Base-by-base conservation (phyloP, 2,797 vertebrate genomes). In the Synaphobranchus kaupii region DNA sequence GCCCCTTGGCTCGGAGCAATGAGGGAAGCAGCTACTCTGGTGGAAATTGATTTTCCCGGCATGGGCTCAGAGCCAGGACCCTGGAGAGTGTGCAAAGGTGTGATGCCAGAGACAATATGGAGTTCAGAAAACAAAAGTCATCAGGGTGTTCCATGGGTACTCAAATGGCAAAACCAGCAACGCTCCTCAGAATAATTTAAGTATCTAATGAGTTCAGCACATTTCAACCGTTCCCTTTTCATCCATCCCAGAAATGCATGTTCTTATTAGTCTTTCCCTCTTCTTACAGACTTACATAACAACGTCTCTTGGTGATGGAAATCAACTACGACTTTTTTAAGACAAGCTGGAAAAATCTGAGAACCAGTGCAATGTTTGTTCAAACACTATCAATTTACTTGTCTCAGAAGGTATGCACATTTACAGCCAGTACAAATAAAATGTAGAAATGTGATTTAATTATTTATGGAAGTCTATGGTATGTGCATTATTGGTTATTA, bases 31-130 rank as follows among this genome's bases (percentile, higher is more conserved):
- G 76, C 54, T 81, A n/a, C 58, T 66, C 52, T 28, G 58, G 82
- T 89, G 89, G 86, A 91, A 90, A 91, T 87, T 87, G 9, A 86
- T 90, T 91, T 88, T 90, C 91, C 88, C 84, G 80, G 80, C 90
- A 86, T 88, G 86, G 60, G 47, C 82, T 88, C 86, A 85, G 60
- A 83, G 85, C 68, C 89, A 83, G 87, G 85, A 86, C 89, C 85
- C 87, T 78, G 58, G n/a, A 47, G 4, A 39, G 34, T 39, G 22
- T 63, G 28, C 34, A 54, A 56, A 80, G 85, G 28, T 81, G 78
- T 25, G 48, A 68, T 86, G 90, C 86, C 89, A 89, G 85, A 88
- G 78, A 91, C 56, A 78, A 39, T 13, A 31, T 22, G 54, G 52
- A 83, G 25, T 13, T 20, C 9, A 52, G 13, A 56, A 54, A 83